Conservation (phyloP, 2,797 vertebrate species). For the Eupleurogrammus muticus region DNA sequence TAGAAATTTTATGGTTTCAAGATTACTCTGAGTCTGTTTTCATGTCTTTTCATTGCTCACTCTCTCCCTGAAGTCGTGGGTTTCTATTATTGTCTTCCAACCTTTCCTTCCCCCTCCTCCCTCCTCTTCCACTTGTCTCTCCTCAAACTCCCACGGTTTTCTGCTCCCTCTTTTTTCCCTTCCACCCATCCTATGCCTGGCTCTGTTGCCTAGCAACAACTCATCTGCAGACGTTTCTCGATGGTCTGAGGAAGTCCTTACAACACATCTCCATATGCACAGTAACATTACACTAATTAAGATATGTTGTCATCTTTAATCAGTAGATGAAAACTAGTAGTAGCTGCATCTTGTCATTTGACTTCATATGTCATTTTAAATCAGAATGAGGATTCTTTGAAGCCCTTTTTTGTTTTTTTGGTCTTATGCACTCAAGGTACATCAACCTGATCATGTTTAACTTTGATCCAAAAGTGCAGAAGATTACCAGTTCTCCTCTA, state of each 20-base stretch:
- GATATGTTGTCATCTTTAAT: not conserved
- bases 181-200: conserved; percentile 54
- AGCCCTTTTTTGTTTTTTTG: not conserved
- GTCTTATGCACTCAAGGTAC: not conserved
- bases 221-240: conserved; percentile 52
- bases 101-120: conserved; percentile 15
- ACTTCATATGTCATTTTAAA: no score
- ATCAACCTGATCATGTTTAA: conserved; percentile 1
- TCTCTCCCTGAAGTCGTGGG: conserved; percentile 14
- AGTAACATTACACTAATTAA: not conserved
- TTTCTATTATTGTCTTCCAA: conserved; percentile 55
- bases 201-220: conserved; percentile 76
- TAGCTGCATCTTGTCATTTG: no score
- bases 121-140: conserved; percentile 21
- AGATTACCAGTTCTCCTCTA: not conserved
- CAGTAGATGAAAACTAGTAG: no score
- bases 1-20: conserved; percentile 19
- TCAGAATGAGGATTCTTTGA: no score
- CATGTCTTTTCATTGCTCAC: conserved; percentile 31
- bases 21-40: conserved; percentile 5
- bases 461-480: not conserved
- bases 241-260: conserved; percentile 39
- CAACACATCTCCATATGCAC: conserved; percentile 11
- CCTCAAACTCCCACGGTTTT: conserved; percentile 62
- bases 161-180: conserved; percentile 52